Conservation (phyloP, 2,113 vertebrate species). For the Mirza zaza region DNA sequence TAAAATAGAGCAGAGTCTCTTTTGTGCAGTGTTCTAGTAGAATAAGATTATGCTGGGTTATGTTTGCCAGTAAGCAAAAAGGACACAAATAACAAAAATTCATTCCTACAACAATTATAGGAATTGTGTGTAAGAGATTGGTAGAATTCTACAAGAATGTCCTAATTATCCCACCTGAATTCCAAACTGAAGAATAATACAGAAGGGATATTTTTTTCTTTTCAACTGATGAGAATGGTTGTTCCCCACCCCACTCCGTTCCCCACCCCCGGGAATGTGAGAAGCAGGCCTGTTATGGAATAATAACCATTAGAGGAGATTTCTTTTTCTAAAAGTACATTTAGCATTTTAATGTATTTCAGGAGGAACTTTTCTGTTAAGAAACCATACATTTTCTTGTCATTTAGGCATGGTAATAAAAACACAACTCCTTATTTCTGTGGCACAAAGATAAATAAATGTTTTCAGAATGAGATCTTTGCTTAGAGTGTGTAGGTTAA, state of each 20-base stretch:
- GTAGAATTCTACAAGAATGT: conserved; percentile 33
- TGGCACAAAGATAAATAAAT: conserved; percentile 58
- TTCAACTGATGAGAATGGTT: background rate
- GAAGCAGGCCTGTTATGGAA: background rate
- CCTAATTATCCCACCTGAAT: conserved; percentile 73
- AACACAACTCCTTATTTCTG: conserved; percentile 55
- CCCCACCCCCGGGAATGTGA: background rate
- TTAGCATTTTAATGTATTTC: conserved; percentile 43
- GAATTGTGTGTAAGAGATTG: conserved; percentile 27
- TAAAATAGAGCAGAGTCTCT: background rate
- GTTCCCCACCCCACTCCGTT: background rate
- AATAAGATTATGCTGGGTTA: conserved; percentile 23
- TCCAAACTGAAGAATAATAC: conserved; percentile 52
- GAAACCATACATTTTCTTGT: conserved; percentile 64
- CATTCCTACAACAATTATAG: conserved; percentile 22
- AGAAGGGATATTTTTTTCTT: conserved; percentile 43
- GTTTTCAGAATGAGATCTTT: conserved; percentile 55
- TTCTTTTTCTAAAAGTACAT: conserved; percentile 54
- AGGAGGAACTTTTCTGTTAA: conserved; percentile 67
- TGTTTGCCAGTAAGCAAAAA: conserved; percentile 1
- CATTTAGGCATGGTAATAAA: conserved; percentile 7
- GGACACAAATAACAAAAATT: background rate
- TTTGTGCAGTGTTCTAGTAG: background rate
- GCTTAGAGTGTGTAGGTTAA: conserved; percentile 68
- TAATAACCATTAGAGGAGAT: conserved; percentile 1